Base-by-base conservation (phyloP, 2,113 vertebrate species). In the Sylvilagus bachmani region DNA sequence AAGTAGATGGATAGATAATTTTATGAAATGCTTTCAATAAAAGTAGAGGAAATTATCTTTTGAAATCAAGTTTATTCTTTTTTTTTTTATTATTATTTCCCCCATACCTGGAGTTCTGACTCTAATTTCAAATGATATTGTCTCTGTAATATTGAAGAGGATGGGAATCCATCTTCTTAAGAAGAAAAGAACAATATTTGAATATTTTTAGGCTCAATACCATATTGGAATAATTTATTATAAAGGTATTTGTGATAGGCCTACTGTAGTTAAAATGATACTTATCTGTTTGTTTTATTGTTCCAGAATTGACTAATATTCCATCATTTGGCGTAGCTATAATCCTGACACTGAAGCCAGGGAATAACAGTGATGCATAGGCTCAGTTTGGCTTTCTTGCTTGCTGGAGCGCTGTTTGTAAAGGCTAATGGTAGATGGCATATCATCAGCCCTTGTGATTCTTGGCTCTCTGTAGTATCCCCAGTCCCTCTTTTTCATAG, bases 381-480 rank as follows among this genome's bases (percentile, higher is more conserved):
- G 73, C 69, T 80, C 95, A 89, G 66, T 51, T 67, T 81, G 0
- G 49, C 55, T 69, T 93, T 85, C 88, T 90, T 95, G 27, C 75
- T 93, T 95, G 21, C 75, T 93, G 1, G 53, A 86, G 0, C 96
- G 74, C 69, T 94, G 11, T 85, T 92, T 89, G 33, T 96, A 71
- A 85, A 97, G 25, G 11, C 70, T 89, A 70, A 27, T 91, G 61
- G 22, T 88, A n/a, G 61, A 51, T 38, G 67, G 36, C 38, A 31
- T 89, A 84, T 95, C 77, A 70, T 92, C 11, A 61, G 49, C 38
- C 83, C 24, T n/a, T 95, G 27, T 94, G 62, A 70, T 80, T 96
- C 95, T 94, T 96, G 89, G 16, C 80, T 96, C 2, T 89, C 83
- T 79, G 36, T 75, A 81, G 21, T 78, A 66, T 92, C 95, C 93